Base-by-base conservation (phyloP, 2,113 vertebrate species). In the Petroica traversi region DNA sequence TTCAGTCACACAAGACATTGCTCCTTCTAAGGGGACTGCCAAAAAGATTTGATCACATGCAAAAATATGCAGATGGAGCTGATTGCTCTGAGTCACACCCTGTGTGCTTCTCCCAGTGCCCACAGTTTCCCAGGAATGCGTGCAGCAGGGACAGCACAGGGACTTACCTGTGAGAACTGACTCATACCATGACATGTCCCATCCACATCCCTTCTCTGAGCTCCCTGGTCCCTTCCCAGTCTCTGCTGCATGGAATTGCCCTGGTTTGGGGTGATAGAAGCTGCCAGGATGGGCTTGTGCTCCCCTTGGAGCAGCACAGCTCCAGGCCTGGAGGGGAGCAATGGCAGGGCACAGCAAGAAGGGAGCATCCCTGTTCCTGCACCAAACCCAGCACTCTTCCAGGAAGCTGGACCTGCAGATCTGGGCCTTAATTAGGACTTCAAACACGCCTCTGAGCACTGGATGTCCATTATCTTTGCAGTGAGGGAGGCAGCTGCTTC, bases 111-210 rank as follows among this genome's bases (percentile, higher is more conserved):
- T 29, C 33, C 3, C 1, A 34, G 4, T 46, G 54, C 75, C 67
- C 79, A 34, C 22, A 24, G 10, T 8, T 59, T 23, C n/a, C 25
- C 63, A 38, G 72, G 40, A 71, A 29, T 34, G n/a, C 0, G 0
- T 8, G 31, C 36, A 89, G 24, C 69, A 75, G 81, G 61, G 69
- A 36, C 51, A 78, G 64, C 73, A 48, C 5, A 1, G n/a, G 36
- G 34, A 64, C 19, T 85, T 36, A 28, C 2, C 1, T 10, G 40
- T 24, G n/a, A 72, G 36, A 77, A 43, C n/a, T 36, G 57, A 83
- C 19, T 69, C 83, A 28, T 3, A 8, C 3, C 12, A 0, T 11
- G 41, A n/a, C n/a, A 19, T 23, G 10, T 31, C 63, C 59, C 43
- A 23, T n/a, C 40, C 77, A 9, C 4, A 1, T 48, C 68, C 64